Percentiles rank a stretch among this genome's conserved stretches.
Evolutionary conservation across 2,888 invertebrate genomes (phyloP).

Genomic region (Odontocerum albicorne): DNA sequence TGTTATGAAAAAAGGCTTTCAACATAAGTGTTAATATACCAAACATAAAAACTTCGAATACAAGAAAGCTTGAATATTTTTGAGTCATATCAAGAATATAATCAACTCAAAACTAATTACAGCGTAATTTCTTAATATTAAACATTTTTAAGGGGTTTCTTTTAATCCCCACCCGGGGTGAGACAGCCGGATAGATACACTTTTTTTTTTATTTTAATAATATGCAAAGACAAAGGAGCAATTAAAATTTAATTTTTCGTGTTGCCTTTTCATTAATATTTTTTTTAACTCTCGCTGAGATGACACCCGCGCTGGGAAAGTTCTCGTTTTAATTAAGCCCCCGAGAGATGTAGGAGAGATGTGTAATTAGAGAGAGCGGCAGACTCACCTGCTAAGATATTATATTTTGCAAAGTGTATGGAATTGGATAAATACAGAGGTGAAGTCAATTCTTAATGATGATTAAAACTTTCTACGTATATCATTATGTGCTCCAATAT

Average conservation of each 20-base stretch:
- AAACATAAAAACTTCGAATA: constrained; percentile 9
- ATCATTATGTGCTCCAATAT: too few relatives aligned
- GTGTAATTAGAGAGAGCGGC: constrained; percentile 28
- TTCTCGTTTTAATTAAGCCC: constrained; percentile 35
- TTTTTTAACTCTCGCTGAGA: constrained; percentile 23
- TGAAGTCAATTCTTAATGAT: too few relatives aligned
- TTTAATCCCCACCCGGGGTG: constrained; percentile 22
- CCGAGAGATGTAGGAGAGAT: constrained; percentile 26
- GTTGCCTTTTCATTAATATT: constrained; percentile 31
- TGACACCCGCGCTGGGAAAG: constrained; percentile 21
- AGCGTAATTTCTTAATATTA: constrained; percentile 36
- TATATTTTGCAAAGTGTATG: neutral
- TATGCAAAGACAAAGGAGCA: constrained; percentile 36
- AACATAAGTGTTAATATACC: too few relatives aligned
- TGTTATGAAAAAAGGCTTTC: too few relatives aligned
- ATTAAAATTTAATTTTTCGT: constrained; percentile 38
- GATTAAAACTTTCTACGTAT: too few relatives aligned
- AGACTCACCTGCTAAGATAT: constrained; percentile 18
- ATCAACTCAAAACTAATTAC: constrained; percentile 37
- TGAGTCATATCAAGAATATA: constrained; percentile 29
- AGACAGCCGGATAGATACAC: constrained; percentile 4
- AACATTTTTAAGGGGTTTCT: constrained; percentile 34
- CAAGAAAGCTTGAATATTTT: constrained; percentile 2
- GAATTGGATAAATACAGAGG: too few relatives aligned
- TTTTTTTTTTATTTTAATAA: constrained; percentile 34